Percentiles rank a stretch among this genome's conserved stretches.
These are phyloP conservation scores for Meloidogyne floridensis DNA, from an alignment of 1,140 invertebrate genomes.

Conservation along the genomic window DNA sequence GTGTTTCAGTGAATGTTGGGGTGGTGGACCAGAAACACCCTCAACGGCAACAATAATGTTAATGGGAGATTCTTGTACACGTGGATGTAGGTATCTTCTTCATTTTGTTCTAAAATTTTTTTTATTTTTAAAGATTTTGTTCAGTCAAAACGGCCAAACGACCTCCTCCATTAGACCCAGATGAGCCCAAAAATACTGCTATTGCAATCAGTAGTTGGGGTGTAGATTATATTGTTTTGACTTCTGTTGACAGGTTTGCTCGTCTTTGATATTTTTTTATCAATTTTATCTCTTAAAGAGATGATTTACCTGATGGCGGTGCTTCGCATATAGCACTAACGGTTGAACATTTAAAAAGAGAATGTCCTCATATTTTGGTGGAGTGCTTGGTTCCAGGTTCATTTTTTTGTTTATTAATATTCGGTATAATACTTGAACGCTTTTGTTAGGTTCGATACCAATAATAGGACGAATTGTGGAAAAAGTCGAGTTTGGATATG, in stretches of 20 bases:
- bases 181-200: constrained; percentile 90
- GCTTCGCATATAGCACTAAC: constrained; percentile 61
- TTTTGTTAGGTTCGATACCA: no score
- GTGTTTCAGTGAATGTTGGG: constrained; percentile 80
- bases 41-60: constrained; percentile 74
- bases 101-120: constrained; percentile 15
- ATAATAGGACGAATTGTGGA: no score
- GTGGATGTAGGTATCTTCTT: constrained; percentile 56
- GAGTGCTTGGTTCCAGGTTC: constrained; percentile 85
- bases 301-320: constrained; percentile 61
- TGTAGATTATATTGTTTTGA: constrained; percentile 93
- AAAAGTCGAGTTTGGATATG: no score
- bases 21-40: constrained; percentile 72
- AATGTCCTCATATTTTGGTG: constrained; percentile 83
- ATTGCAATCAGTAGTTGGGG: constrained; percentile 89
- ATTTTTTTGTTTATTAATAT: neutral
- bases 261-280: no score
- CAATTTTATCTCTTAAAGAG: constrained; percentile 48
- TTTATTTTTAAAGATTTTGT: constrained; percentile 82
- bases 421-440: no score
- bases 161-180: constrained; percentile 85
- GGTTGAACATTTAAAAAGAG: constrained; percentile 53
- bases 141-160: constrained; percentile 91
- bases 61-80: constrained; percentile 69
- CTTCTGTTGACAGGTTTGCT: constrained; percentile 90